Evolutionary conservation across 2,797 vertebrate genomes (phyloP), one percentile per base, ranked within the genome.

Genomic region (Potorous gilbertii): DNA sequence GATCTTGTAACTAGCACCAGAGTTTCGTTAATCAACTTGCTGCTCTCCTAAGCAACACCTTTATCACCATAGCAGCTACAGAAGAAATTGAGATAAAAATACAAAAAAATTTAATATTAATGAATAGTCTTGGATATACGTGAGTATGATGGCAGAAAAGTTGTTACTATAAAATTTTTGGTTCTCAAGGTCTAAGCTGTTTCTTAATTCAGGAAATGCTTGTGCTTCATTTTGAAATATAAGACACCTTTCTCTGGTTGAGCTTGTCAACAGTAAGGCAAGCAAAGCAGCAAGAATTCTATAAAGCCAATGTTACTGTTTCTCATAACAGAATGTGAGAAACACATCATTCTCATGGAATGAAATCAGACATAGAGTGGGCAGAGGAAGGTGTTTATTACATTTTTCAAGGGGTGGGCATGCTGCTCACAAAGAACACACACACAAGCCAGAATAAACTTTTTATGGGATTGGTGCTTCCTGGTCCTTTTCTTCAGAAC

Each of bases 121-220:
- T 52, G 89, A 98, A 56, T 96, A 94, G 10, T 96, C 91, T n/a
- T 98, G 96, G 96, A 98, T 97, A 94, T 93, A 91, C 40, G 91
- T 98, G 96, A 97, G 97, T 97, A 90, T 54, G 14, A 5, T 28
- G 46, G 81, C 46, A 21, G 54, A 74, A 90, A 94, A 90, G 6
- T 34, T 87, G 34, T 34, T 91, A 55, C 90, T 96, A 97, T 96
- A 81, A 87, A 94, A 90, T 90, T 91, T 81, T 27, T 54, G 74
- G 74, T 29, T 93, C 95, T 91, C 52, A 90, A 92, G 54, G 40
- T 90, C 10, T 34, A 90, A 28, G 92, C 81, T 93, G 55, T 1
- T 55, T 55, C 16, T 16, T 94, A 0, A 87, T 31, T 94, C 3
- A n/a, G n/a, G 92, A 57, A 91, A 40, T 18, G 29, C 59, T 52